Base-by-base conservation (phyloP, 2,797 vertebrate species). In the Xenopus petersii region DNA sequence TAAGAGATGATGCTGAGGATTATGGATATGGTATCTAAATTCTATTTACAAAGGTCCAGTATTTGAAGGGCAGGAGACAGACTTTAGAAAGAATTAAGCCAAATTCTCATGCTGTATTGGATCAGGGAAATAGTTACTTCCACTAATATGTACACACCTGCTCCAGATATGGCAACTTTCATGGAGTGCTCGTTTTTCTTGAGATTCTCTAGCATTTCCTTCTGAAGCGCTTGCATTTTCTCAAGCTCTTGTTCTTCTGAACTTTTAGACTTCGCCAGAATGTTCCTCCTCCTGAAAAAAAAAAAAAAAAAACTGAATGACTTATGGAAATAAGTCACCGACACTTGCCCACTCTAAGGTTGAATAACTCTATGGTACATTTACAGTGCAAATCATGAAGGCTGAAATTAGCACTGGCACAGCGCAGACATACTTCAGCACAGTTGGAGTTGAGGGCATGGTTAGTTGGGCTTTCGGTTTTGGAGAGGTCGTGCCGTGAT, bases 241-340 rank as follows among this genome's bases (percentile, higher is more conserved):
- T 96, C 93, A 75, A 98, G 54, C 81, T 98, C 94, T 82, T 92
- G 90, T 5, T 94, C 91, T 79, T 97, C 95, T 1, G 95, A 93
- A 61, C 89, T 94, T 75, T 84, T 93, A 0, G 30, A 62, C 63
- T 93, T 95, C 11, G 26, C 24, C 64, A 70, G 24, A 48, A 75
- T 67, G 78, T 85, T 30, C 26, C 26, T 75, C 70, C 75, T 81
- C 76, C 88, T 91, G 76, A 30, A 30, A 30, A 30, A 30, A 30
- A 1, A 30, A 1, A 30, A 17, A 81, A 17, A 56, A 36, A 24
- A 3, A 70, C 10, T 9, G 36, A 4, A 42, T 42, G 36, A 42
- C 36, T 5, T 36, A 36, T 5, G 36, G 36, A 8, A 36, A 36
- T 6, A 36, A 3, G 8, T 1, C 36, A 36, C 36, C 6, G 8